phyloP scores from a whole-genome alignment of 1,140 invertebrate species.

The Nylanderia fulva region DNA sequence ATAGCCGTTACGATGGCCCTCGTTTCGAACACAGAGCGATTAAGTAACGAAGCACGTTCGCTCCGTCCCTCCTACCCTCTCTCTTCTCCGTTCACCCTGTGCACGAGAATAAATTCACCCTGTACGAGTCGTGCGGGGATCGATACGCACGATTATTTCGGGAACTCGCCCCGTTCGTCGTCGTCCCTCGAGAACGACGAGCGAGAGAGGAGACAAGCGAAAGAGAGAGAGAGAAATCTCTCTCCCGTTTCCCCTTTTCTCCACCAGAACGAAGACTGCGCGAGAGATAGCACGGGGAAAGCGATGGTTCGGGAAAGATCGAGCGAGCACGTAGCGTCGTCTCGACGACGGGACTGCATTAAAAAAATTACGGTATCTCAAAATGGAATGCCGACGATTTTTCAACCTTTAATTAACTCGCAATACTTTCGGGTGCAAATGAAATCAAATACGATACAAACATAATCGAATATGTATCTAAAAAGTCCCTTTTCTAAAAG shows the following conservation, averaged over 20 bases:
- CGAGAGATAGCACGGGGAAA: slow-evolving; percentile 57
- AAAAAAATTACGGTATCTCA: too few relatives aligned
- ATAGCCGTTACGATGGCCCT: slow-evolving; percentile 63
- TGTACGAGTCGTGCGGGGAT: slow-evolving; percentile 72
- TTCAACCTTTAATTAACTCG: too few relatives aligned
- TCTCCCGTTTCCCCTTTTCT: slow-evolving; percentile 55
- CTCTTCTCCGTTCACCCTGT: slow-evolving; percentile 61
- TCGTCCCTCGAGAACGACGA: slow-evolving; percentile 63
- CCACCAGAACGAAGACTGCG: slow-evolving; percentile 70
- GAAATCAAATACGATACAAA: too few relatives aligned
- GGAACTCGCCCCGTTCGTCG: slow-evolving; percentile 72
- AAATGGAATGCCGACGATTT: too few relatives aligned
- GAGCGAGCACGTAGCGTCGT: slow-evolving; percentile 71
- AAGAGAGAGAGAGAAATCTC: slow-evolving; percentile 36
- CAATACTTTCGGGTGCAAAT: too few relatives aligned
- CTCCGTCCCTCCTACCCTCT: background rate
- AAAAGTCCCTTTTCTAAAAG: too few relatives aligned
- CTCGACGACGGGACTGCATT: slow-evolving; percentile 39
- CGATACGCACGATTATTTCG: slow-evolving; percentile 79
- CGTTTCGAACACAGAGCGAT: slow-evolving; percentile 71
- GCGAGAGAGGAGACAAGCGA: slow-evolving; percentile 48
- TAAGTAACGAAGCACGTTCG: slow-evolving; percentile 73
- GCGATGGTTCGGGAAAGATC: slow-evolving; percentile 67
- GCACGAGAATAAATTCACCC: slow-evolving; percentile 77
- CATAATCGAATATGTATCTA: too few relatives aligned